These are phyloP conservation scores for Cephonodes hylas DNA, from an alignment of 2,888 invertebrate species.

Conservation along the genomic window DNA sequence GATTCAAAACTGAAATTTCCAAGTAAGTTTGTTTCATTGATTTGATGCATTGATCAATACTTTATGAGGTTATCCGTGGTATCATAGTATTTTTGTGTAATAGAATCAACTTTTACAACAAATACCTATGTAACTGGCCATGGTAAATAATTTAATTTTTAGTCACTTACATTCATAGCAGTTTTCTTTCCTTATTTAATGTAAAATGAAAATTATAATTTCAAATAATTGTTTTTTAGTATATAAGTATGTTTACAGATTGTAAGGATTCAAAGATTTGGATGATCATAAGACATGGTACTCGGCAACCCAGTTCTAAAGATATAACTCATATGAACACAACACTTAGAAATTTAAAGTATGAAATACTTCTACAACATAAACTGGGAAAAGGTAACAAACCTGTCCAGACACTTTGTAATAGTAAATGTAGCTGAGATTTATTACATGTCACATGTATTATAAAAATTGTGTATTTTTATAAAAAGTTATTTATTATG, in stretches of 20 bases:
- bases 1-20: conserved; percentile 80
- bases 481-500: too few relatives aligned
- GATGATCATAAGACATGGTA: conserved; percentile 89
- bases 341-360: conserved; percentile 75
- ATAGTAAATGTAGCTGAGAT: too few relatives aligned
- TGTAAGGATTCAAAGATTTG: conserved; percentile 86
- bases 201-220: background rate
- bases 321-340: conserved; percentile 78
- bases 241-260: too few relatives aligned
- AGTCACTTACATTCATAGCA: background rate
- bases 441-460: too few relatives aligned
- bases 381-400: conserved; percentile 68
- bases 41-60: background rate
- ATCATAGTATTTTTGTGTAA: too few relatives aligned
- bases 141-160: too few relatives aligned
- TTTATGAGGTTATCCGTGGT: too few relatives aligned
- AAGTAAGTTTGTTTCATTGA: conserved; percentile 66
- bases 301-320: conserved; percentile 84
- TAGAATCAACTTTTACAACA: too few relatives aligned
- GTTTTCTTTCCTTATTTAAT: background rate
- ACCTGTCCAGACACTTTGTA: background rate
- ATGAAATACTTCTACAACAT: conserved; percentile 78
- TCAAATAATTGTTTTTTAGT: conserved; percentile 21
- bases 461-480: too few relatives aligned
- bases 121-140: too few relatives aligned